Base-by-base conservation (phyloP, 2,888 invertebrate species). In the Polyommatus icarus region DNA sequence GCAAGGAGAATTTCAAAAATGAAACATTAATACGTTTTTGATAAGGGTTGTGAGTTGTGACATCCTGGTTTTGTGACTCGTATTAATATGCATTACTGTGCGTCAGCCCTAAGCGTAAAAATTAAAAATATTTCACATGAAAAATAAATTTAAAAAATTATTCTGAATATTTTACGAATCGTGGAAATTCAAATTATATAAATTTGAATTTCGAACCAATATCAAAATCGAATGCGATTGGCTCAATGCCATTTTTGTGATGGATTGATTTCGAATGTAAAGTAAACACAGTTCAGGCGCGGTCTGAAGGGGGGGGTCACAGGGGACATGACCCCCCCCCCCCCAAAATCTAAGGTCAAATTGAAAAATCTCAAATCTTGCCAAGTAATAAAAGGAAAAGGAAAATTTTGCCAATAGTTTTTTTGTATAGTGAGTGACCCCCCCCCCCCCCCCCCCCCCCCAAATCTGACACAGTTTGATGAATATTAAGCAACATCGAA, bases 21-120 rank as follows among this genome's bases (percentile, higher is more conserved):
- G 36, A n/a, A 71, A 71, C 36, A 36, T 72, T 72, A 72, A 72
- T 72, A 40, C 20, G 36, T n/a, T 72, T 72, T 40, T 72, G 72
- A 72, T 40, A 40, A 40, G 40, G 72, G 72, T 40, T 72, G 40
- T 20, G 72, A 20, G 72, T 40, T 72, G 40, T 20, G 72, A 20
- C n/a, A 20, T 72, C 2, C 40, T 72, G 29, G 29, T 71, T 71
- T 72, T 72, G n/a, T 40, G 10, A n/a, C 10, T 72, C 40, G 20
- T 20, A 72, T 72, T 67, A 67, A 15, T 29, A 29, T 67, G 61
- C 12, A 67, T 29, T 67, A 24, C 15, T 24, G 29, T 61, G 61
- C 3, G 24, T 15, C 29, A 67, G 24, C 61, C 61, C 61, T 67
- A 1, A 67, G 15, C 12, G 12, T 67, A 4, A 29, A 29, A 12